phyloP scores from a whole-genome alignment of 37 sponge, comb jelly and placozoan species.

The Agelas oroides region DNA sequence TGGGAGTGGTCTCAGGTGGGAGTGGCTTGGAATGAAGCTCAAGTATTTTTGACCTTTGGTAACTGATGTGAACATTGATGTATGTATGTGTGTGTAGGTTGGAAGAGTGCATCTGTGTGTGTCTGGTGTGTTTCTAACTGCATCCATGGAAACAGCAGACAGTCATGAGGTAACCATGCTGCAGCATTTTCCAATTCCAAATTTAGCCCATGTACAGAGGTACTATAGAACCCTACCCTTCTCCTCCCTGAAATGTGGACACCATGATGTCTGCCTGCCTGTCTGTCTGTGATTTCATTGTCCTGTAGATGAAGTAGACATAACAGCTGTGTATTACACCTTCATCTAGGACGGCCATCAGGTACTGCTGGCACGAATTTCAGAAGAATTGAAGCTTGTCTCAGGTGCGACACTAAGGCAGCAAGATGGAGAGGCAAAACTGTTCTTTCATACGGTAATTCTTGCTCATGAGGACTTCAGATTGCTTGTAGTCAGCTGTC shows the following conservation, averaged over 20 bases:
- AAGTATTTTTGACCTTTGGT: too few species aligned
- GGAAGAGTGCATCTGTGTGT: conserved; percentile 69
- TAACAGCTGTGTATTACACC: too few species aligned
- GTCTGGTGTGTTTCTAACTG: conserved; percentile 52
- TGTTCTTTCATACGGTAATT: neutral
- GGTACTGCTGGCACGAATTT: conserved; percentile 16
- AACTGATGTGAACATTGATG: too few species aligned
- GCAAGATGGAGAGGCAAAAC: neutral
- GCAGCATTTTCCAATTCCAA: neutral
- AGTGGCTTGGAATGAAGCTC: too few species aligned
- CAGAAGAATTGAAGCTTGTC: conserved; percentile 42
- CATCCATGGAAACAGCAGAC: conserved; percentile 5
- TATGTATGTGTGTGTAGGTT: conserved; percentile 21
- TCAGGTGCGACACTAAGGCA: neutral
- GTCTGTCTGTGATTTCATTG: neutral
- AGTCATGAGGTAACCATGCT: neutral
- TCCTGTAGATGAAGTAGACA: neutral
- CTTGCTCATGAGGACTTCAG: neutral
- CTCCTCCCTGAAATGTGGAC: too few species aligned
- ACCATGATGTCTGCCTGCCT: too few species aligned
- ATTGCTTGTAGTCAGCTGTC: too few species aligned
- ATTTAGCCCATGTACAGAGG: neutral
- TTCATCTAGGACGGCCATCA: conserved; percentile 26
- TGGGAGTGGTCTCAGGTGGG: too few species aligned
- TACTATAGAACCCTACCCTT: too few species aligned